Evolutionary conservation across 1,140 invertebrate species (phyloP).

Genomic region (Ruditapes philippinarum): DNA sequence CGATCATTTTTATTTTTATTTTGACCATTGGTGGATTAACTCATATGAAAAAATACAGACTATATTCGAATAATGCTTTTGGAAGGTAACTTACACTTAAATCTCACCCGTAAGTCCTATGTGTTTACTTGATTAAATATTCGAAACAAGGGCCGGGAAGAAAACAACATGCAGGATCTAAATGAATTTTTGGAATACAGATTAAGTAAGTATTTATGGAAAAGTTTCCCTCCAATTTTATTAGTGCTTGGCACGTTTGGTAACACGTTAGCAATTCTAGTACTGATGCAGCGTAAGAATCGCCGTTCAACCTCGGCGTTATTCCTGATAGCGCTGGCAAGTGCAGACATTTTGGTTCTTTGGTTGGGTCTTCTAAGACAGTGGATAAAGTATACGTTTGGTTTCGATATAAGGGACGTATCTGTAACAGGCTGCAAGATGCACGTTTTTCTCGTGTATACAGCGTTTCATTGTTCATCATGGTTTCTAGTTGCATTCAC

Average conservation of each 20-base stretch:
- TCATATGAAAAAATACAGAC: too few species aligned
- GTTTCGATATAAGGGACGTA: slow-evolving; percentile 57
- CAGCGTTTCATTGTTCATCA: slow-evolving; percentile 60
- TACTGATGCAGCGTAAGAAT: slow-evolving; percentile 41
- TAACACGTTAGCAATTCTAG: slow-evolving; percentile 66
- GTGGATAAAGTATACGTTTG: slow-evolving; percentile 68
- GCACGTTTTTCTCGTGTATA: slow-evolving; percentile 68
- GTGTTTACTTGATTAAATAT: too few species aligned
- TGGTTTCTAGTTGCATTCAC: slow-evolving; percentile 77
- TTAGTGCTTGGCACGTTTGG: slow-evolving; percentile 68
- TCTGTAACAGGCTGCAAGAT: slow-evolving; percentile 63
- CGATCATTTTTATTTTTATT: too few species aligned
- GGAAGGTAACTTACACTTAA: too few species aligned
- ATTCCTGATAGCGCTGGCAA: slow-evolving; percentile 67
- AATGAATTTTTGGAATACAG: not conserved
- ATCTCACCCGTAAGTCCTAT: too few species aligned
- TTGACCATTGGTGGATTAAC: too few species aligned
- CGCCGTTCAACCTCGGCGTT: slow-evolving; percentile 43
- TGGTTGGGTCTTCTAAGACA: slow-evolving; percentile 71
- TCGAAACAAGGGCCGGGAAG: too few species aligned
- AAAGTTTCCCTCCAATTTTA: slow-evolving; percentile 52
- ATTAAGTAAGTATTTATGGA: not conserved
- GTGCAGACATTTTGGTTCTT: slow-evolving; percentile 66
- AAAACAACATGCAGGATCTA: too few species aligned
- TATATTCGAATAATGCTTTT: too few species aligned